These are phyloP conservation scores for Patagioenas fasciata DNA, from an alignment of 2,113 vertebrate species.

Conservation along the genomic window DNA sequence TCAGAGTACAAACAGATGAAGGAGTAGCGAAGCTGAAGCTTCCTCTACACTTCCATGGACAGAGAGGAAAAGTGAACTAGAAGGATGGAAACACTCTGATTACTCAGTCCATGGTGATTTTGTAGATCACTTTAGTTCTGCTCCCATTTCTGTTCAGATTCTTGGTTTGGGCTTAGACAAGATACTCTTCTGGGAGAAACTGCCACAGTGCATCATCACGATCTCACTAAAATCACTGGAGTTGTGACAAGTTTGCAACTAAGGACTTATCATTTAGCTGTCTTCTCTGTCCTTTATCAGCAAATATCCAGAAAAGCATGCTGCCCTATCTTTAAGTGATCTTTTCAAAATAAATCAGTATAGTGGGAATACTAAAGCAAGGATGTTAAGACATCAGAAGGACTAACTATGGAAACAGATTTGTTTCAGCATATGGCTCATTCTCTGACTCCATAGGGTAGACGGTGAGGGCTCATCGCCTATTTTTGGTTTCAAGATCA, in stretches of 20 bases:
- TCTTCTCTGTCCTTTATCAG: background rate
- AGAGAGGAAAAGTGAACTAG: background rate
- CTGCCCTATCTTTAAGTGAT: background rate
- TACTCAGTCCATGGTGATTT: background rate
- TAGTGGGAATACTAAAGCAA: background rate
- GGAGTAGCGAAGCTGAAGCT: background rate
- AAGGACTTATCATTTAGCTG: background rate
- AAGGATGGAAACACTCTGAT: background rate
- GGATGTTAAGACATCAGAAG: background rate
- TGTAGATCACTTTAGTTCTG: background rate
- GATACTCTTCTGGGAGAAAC: background rate
- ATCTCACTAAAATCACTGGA: background rate
- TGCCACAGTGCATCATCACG: fast-evolving
- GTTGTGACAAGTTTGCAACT: background rate
- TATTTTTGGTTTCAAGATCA: background rate
- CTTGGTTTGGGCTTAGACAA: background rate
- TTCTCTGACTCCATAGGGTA: no score
- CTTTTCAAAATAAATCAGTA: background rate
- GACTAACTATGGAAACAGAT: background rate
- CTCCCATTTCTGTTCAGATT: background rate
- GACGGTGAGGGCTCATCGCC: background rate
- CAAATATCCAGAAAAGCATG: background rate
- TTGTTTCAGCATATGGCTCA: background rate
- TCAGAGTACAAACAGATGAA: background rate
- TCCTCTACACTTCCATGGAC: background rate